Base-by-base conservation (phyloP, 2,113 vertebrate genomes). In the Himantopus leucocephalus region DNA sequence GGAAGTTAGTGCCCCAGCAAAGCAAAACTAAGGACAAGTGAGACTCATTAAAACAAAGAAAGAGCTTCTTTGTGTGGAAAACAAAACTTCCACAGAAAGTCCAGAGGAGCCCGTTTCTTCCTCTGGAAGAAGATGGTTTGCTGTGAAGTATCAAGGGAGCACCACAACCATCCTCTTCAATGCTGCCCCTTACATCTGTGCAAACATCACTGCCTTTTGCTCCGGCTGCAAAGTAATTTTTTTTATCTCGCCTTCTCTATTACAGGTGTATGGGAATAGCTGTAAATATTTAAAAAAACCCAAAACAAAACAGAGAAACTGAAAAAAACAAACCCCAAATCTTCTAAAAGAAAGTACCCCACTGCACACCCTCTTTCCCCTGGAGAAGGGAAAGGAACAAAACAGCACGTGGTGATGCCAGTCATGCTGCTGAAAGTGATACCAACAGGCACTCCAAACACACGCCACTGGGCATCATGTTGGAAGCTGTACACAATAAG, bases 361-460 rank as follows among this genome's bases (percentile, higher is more conserved):
- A 53, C 30, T 58, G 68, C 41, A 75, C 17, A 37, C 5, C 10
- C 7, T 62, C 41, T 29, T 73, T 32, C 13, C 56, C 26, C 32
- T 26, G 6, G 43, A 43, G 34, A 64, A 75, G 9, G 37, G 12
- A 63, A 77, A 24, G 27, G 50, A 80, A 37, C 23, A 30, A 50
- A 64, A 4, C 6, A 80, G 53, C 18, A 39, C 0, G 0, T 8
- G 39, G 48, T 0, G 0, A 34, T 50, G 68, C 6, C 52, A 47
- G 37, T 74, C 64, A 32, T 0, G 2, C n/a, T 67, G 58, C 43
- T 48, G 48, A 12, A 20, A 13, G 53, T 6, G 10, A 43, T 6
- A 60, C 50, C 16, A 10, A 52, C 43, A 43, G 32, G 53, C 14
- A 45, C 10, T 9, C 35, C 39, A 56, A 63, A 64, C 30, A 52